Evolutionary conservation across 2,888 invertebrate species (phyloP), one percentile per base, ranked within the genome.

Genomic region (Eubasilissa splendida): DNA sequence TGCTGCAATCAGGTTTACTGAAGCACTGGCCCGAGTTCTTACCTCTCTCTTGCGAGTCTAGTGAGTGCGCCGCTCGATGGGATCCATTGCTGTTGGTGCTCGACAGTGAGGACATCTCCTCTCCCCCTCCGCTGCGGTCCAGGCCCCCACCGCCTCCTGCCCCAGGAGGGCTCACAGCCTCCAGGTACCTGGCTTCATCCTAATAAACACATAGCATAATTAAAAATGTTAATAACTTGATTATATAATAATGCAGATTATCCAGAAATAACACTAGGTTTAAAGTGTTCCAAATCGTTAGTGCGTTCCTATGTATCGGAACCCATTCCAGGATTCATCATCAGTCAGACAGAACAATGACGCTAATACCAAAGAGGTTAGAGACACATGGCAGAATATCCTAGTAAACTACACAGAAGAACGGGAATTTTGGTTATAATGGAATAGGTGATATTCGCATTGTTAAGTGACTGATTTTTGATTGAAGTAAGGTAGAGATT

Each of bases 151-250:
- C 87, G 84, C 82, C 86, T 92, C 90, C 86, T 91, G 88, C 86
- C 89, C 87, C 86, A 91, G 87, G 80, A 88, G 85, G 86, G 86
- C 82, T 84, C 79, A 88, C 91, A 63, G 88, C 84, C 85, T 91
- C 90, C 88, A 88, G 88, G 85, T 90, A 91, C 84, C 92, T 87
- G 76, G 92, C 91, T 60, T 92, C 92, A 89, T 91, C 84, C 58
- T 87, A 52, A 68, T n/a, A 58, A 4, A 58, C 2, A 58, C n/a
- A 58, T 9, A n/a, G 0, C 4, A 42, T 42, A 42, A 42, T 42
- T 7, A 5, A 42, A 7, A 42, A 22, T 22, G 22, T 22, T 22
- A 22, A 22, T 22, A 22, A 22, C 22, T 22, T 22, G 10, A 63
- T 12, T 14, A 11, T 1, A 14, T 9, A 63, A 9, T 9, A 63